Percentiles rank a stretch among this genome's conserved stretches.
phyloP scores from a whole-genome alignment of 1,140 invertebrate genomes.

The Kradibia gibbosae region DNA sequence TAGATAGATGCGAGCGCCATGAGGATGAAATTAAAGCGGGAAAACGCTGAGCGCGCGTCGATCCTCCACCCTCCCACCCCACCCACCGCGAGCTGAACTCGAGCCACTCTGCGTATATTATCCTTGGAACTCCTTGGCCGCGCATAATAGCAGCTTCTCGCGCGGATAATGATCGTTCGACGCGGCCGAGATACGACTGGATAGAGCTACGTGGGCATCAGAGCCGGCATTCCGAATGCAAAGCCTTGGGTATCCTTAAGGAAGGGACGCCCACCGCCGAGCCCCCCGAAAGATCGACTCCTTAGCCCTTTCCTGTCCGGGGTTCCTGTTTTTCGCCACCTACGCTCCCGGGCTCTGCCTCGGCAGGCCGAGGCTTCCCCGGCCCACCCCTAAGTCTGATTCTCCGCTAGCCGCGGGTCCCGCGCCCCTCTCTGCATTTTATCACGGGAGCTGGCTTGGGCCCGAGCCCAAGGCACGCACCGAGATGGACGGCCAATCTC shows the following conservation, averaged over 20 bases:
- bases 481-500: slow-evolving; percentile 1
- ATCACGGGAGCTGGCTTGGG: not conserved
- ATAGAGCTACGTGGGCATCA: not conserved
- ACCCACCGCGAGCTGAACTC: not conserved
- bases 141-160: slow-evolving; percentile 44
- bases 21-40: slow-evolving; percentile 41
- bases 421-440: not conserved
- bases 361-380: no score
- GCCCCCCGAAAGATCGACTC: not conserved
- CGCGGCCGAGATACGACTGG: slow-evolving; percentile 48
- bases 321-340: slow-evolving; percentile 10
- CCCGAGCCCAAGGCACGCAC: not conserved
- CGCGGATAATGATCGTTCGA: slow-evolving; percentile 47
- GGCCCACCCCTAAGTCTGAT: no score
- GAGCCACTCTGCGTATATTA: slow-evolving; percentile 33
- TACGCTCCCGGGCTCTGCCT: not conserved
- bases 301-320: not conserved
- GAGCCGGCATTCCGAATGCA: slow-evolving; percentile 10
- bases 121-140: slow-evolving; percentile 34
- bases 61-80: not conserved
- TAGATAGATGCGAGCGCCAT: not conserved
- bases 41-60: slow-evolving; percentile 11
- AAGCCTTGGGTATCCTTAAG: slow-evolving; percentile 18
- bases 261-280: slow-evolving; percentile 26
- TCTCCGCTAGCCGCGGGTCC: no score